Evolutionary conservation across 2,797 vertebrate species (phyloP).

Genomic region (Crocidura indochinensis): DNA sequence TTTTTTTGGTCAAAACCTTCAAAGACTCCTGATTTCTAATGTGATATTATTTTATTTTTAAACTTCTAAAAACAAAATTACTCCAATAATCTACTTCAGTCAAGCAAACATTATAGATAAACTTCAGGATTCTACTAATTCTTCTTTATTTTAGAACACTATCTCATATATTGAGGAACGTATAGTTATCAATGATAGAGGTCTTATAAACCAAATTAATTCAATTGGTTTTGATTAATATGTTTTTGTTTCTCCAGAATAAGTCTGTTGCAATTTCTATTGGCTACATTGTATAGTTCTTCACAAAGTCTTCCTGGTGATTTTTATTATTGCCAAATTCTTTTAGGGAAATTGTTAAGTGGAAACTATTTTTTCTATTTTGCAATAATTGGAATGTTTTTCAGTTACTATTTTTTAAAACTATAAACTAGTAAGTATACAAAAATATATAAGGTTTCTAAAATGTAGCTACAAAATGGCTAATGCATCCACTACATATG

Average conservation of each 20-base stretch:
- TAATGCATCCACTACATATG: background rate
- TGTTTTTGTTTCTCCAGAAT: conserved; percentile 77
- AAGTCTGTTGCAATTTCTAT: conserved; percentile 78
- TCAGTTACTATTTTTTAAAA: conserved; percentile 49
- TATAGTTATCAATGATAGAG: conserved; percentile 41
- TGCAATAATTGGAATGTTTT: conserved; percentile 71
- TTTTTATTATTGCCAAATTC: conserved; percentile 75
- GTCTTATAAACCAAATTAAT: conserved; percentile 42
- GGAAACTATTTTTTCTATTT: conserved; percentile 75
- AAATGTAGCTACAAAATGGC: background rate
- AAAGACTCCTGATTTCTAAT: background rate
- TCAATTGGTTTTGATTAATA: conserved; percentile 74
- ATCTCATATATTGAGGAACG: conserved; percentile 30
- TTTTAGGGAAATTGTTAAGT: conserved; percentile 67
- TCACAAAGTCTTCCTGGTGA: conserved; percentile 47
- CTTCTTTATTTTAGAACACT: conserved; percentile 1
- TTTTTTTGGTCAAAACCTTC: background rate
- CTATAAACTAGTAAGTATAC: conserved; percentile 23
- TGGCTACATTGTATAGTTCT: conserved; percentile 57
- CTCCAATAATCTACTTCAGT: background rate
- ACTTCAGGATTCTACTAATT: conserved; percentile 17
- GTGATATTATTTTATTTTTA: background rate
- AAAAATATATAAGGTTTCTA: conserved; percentile 22
- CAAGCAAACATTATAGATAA: background rate
- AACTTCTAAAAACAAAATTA: conserved; percentile 12